Evolutionary conservation across 30 jellyfish, hydroid and myxozoan species (phyloP), one percentile per base, ranked within the genome.

Genomic region (Morbakka virulenta): DNA sequence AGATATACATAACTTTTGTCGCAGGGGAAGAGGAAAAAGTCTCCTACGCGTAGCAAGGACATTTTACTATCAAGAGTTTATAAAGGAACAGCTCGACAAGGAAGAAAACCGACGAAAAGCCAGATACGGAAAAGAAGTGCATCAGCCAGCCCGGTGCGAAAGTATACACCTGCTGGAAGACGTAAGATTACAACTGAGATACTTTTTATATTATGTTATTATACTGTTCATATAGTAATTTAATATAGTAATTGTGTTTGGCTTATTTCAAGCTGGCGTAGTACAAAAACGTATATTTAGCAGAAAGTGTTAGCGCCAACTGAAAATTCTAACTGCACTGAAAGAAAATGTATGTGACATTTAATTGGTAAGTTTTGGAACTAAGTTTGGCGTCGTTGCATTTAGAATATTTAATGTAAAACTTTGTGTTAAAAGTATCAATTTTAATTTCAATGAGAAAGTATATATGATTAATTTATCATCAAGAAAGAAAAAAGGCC

Each of bases 91-190:
- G 13, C 9, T 41, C 57, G 57, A 41, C 57, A 41, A 9, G 17
- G 17, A 41, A 17, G 13, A 41, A 17, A 41, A 41, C 13, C 9
- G 57, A 41, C 9, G 17, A 41, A 41, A 4, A 33, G 70, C 23
- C 78, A 87, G 52, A 85, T 35, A n/a, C 35, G 94, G 35, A 89
- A 89, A 33, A 75, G 97, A 49, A 89, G 97, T 64, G 97, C 97
- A 0, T 89, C 97, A 2, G 65, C 93, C 25, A 89, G 97, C 62
- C 97, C 97, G 11, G 86, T 89, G 25, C 75, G 93, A 3, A 75
- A 89, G 47, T 34, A 77, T 28, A 53, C 95, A 51, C 27, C 79
- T 29, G 82, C 62, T 72, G 88, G 90, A 32, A 76, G 91, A 50
- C 74, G 97, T 89, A 50, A 87, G 94, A 48, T 33, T 69, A 2